Base-by-base conservation (phyloP, 2,888 invertebrate species). In the Lasioglossum lativentre region DNA sequence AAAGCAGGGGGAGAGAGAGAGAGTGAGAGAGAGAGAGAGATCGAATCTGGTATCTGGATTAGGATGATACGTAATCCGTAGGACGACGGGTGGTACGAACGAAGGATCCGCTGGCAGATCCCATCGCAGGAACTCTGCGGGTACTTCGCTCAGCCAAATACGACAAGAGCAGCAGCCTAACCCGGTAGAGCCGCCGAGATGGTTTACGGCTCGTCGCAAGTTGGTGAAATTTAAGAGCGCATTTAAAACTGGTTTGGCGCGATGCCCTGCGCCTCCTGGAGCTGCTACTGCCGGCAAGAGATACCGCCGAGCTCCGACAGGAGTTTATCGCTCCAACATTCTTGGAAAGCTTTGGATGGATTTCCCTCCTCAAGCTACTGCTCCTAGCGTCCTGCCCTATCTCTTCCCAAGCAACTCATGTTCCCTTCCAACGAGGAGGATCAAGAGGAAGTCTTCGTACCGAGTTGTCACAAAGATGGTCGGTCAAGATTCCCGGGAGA, bases 241-340 rank as follows among this genome's bases (percentile, higher is more conserved):
- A 95, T 95, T 95, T 95, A 94, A 95, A 95, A 94, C 95, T 94
- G 94, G 95, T 95, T 95, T 95, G 95, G 95, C 95, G 94, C 94
- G 93, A 93, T 95, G 95, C 95, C 95, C 94, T 94, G 91, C 92
- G 92, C 93, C 93, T 93, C 92, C 91, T 91, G 89, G 92, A 92
- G 93, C 92, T 90, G 91, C 91, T 91, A 91, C 93, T 93, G 93
- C 92, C 91, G 89, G 90, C 89, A 89, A 92, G 93, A 94, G 94
- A 94, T 94, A 94, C 92, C 93, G 90, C 91, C 91, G 87, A 92
- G 91, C 91, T 92, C 93, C 93, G 92, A 94, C 94, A 93, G 92
- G 91, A 94, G 94, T 95, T 95, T 94, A 95, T 95, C 95, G 94
- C 93, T 92, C 92, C 92, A 92, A 94, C 94, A 94, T 94, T 94